Evolutionary conservation across 2,797 vertebrate species (phyloP).

Genomic region (Natrix natrix): DNA sequence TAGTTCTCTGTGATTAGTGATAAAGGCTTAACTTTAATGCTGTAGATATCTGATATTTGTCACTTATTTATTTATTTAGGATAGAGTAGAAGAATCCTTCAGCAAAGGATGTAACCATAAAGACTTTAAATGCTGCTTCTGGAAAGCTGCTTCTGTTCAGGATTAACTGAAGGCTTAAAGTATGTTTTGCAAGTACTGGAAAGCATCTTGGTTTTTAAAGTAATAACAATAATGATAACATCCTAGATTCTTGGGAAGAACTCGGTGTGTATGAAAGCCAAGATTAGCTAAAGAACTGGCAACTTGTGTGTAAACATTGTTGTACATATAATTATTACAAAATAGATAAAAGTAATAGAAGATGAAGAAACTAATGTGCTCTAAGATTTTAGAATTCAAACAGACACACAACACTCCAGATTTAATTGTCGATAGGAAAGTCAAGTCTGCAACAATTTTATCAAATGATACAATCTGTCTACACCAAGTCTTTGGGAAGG

Average conservation of each 20-base stretch:
- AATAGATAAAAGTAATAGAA: not conserved
- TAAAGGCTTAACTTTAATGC: not conserved
- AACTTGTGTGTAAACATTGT: not conserved
- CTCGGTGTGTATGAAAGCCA: not conserved
- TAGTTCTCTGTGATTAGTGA: not conserved
- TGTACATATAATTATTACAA: not conserved
- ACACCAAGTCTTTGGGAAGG: not conserved
- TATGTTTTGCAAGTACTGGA: constrained; percentile 52
- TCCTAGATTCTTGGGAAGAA: not conserved
- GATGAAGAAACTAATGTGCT: not conserved
- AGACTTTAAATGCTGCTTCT: constrained; percentile 43
- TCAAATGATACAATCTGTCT: not conserved
- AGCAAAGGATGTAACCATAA: constrained; percentile 48
- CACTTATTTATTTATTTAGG: not conserved
- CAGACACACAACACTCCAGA: not conserved
- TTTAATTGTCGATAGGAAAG: not conserved
- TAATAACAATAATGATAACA: not conserved
- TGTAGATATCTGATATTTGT: not conserved
- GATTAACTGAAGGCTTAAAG: constrained; percentile 62
- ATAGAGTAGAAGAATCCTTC: not conserved
- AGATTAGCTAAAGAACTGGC: not conserved
- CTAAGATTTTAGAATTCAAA: not conserved
- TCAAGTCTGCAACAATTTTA: not conserved
- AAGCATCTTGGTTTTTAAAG: constrained; percentile 40
- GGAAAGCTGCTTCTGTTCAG: constrained; percentile 46